Evolutionary conservation across 2,797 vertebrate species (phyloP).

Genomic region (Parambassis ranga): DNA sequence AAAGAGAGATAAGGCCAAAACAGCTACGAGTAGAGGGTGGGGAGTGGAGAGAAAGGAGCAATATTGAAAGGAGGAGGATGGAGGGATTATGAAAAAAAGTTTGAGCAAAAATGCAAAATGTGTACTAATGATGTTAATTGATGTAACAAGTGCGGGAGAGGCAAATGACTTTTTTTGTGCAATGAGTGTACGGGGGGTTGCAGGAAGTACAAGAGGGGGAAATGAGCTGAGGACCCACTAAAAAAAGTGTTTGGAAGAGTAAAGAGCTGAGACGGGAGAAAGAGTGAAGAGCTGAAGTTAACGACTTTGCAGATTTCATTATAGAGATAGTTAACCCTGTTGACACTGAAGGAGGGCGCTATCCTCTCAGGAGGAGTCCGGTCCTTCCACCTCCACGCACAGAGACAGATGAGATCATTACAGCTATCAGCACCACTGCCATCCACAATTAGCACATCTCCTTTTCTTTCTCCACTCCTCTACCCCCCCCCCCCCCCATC

Average conservation of each 20-base stretch:
- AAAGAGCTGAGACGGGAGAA: constrained; percentile 81
- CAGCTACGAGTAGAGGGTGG: constrained; percentile 27
- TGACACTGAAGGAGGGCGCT: constrained; percentile 83
- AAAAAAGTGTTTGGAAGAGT: constrained; percentile 73
- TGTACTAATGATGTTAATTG: constrained; percentile 59
- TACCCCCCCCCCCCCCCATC: constrained; percentile 44
- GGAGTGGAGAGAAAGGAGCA: constrained; percentile 2
- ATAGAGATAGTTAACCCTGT: constrained; percentile 87
- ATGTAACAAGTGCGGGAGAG: constrained; percentile 42
- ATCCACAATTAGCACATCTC: constrained; percentile 85
- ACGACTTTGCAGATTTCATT: constrained; percentile 86
- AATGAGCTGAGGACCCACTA: constrained; percentile 68
- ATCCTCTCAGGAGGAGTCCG: constrained; percentile 81
- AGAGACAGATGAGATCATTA: constrained; percentile 86
- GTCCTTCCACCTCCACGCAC: constrained; percentile 81
- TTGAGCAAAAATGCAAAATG: constrained; percentile 12
- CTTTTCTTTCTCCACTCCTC: constrained; percentile 60
- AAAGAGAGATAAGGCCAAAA: constrained; percentile 72
- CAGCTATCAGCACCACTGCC: constrained; percentile 83
- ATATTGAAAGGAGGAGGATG: constrained; percentile 14
- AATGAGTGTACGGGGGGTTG: not conserved
- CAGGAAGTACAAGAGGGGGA: constrained; percentile 42
- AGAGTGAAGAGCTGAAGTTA: constrained; percentile 80
- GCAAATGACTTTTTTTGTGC: constrained; percentile 26
- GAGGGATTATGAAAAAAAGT: constrained; percentile 22